phyloP scores from a whole-genome alignment of 2,888 invertebrate species.

The Meiosimyza decipiens region DNA sequence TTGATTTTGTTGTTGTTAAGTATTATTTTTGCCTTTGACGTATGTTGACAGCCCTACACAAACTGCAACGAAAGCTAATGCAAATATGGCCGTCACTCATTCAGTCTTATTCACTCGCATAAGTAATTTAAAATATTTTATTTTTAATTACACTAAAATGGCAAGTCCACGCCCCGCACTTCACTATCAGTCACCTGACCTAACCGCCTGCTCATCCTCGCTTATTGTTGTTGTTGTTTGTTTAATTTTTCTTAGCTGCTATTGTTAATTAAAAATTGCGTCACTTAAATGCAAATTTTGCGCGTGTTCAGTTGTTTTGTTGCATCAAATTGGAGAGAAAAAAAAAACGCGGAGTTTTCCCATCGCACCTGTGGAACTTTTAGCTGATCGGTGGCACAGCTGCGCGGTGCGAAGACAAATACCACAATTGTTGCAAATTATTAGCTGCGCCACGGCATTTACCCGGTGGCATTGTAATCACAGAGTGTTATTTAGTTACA shows the following conservation, averaged over 20 bases:
- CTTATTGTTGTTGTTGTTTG: not conserved
- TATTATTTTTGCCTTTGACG: constrained; percentile 30
- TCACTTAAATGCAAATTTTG: constrained; percentile 48
- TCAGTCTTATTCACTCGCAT: not conserved
- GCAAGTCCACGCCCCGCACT: constrained; percentile 1
- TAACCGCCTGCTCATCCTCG: not conserved
- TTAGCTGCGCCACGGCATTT: constrained; percentile 27
- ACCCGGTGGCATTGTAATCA: constrained; percentile 33
- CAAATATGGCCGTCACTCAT: constrained; percentile 16
- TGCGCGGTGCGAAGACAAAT: not conserved
- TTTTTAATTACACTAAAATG: constrained; percentile 9
- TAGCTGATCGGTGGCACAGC: not conserved
- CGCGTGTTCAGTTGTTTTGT: constrained; percentile 22
- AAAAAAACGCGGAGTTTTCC: constrained; percentile 32
- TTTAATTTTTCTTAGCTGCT: constrained; percentile 9
- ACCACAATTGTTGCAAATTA: constrained; percentile 30
- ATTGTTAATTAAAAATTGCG: constrained; percentile 49
- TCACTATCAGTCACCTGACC: not conserved
- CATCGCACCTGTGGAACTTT: constrained; percentile 33
- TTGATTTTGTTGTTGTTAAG: constrained; percentile 10
- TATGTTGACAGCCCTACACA: constrained; percentile 35
- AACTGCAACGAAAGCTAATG: not conserved
- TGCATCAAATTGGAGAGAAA: too few relatives aligned
- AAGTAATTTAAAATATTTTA: not conserved
- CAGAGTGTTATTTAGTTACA: constrained; percentile 1